Base-by-base conservation (phyloP, 2,113 vertebrate genomes). In the Tragelaphus strepsiceros region DNA sequence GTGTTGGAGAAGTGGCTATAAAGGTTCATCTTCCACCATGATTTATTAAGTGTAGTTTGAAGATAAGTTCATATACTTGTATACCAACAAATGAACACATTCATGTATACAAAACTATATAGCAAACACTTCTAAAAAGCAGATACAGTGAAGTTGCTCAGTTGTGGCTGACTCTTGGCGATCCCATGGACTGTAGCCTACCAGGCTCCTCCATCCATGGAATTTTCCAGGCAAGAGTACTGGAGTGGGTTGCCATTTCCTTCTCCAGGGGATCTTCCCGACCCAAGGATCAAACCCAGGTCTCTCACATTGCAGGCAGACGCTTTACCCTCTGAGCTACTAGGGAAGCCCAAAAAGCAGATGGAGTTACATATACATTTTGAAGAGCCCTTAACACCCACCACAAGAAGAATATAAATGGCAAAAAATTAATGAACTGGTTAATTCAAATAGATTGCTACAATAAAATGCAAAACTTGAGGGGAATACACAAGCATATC, bases 351-450 rank as follows among this genome's bases (percentile, higher is more conserved):
- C 67, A 58, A 64, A 80, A 94, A 91, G 26, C 46, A 86, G 67
- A 86, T 86, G 30, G 59, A 22, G 14, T 83, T 74, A 82, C 26
- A 15, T 14, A 83, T 2, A 3, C 71, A 87, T 56, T 78, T 58
- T 88, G 61, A 88, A 81, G 59, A 96, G 26, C 8, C 51, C 80
- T 58, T 77, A 14, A 91, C 62, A 62, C 17, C 83, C 62, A 49
- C 59, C 82, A 88, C 59, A 82, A 91, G 46, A 62, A 90, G 67
- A 86, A 87, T n/a, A 21, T 30, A 82, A 82, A 94, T 81, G 26
- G n/a, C 59, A 51, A 30, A 93, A 90, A 49, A 30, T 77, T 49
- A 61, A 67, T 51, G 15, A 91, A 43, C 22, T 80, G 56, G 15
- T 84, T 88, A 90, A 91, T 54, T 43, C 22, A 84, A 80, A 67